Evolutionary conservation across 2,113 vertebrate genomes (phyloP), one percentile per base, ranked within the genome.

Genomic region (Malurus alboscapulatus): DNA sequence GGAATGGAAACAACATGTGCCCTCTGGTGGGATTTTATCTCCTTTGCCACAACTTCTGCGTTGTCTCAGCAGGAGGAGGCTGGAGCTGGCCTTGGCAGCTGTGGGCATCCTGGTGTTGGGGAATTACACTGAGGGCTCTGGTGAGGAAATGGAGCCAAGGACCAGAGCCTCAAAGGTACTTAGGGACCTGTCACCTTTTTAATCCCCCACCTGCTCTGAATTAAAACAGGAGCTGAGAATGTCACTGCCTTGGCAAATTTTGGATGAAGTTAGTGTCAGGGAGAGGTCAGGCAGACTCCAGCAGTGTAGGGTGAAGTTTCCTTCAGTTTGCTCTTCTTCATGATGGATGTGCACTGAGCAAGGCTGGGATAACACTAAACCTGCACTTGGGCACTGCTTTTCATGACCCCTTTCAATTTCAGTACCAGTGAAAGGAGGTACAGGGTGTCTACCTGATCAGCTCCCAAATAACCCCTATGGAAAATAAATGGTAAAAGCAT

Each of bases 31-130:
- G 62, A 54, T 82, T 82, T 84, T 72, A 38, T 44, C 30, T 76
- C 34, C 88, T 88, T 84, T 81, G 25, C 68, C 1, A 1, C 72
- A 55, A 32, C 55, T 74, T 85, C 47, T 76, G 25, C 6, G 1
- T 34, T 1, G 0, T 48, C 36, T 69, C 1, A 3, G 44, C 0
- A 0, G 55, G 18, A 61, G 5, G 17, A 83, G 68, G 55, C n/a
- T 59, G 63, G 61, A 62, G 47, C 22, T 88, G 85, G 34, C 12
- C n/a, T 63, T 40, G 65, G 51, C 3, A 7, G 47, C 68, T 74
- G 32, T 9, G 59, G 59, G 13, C 17, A 44, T 19, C 1, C 1
- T 42, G 32, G 27, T 53, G 29, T 47, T 71, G 48, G 55, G 84
- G 32, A 54, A 15, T 21, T 87, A 47, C 38, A 26, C 4, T 29